These are phyloP conservation scores for Gorsachius magnificus DNA, from an alignment of 2,797 vertebrate genomes.

Conservation along the genomic window DNA sequence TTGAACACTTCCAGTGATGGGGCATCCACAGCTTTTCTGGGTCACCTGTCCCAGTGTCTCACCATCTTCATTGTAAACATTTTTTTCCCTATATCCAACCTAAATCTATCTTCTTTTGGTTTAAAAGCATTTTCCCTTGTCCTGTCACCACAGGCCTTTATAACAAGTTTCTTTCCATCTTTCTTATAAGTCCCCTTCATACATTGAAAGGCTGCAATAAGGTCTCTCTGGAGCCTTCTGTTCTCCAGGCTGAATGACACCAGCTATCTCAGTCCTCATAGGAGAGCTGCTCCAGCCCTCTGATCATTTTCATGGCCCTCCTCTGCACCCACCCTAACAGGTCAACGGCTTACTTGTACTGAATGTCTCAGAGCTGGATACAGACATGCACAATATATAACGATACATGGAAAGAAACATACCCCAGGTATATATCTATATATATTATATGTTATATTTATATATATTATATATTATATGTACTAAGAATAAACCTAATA, in stretches of 20 bases:
- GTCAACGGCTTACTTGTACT: not conserved
- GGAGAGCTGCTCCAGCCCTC: not conserved
- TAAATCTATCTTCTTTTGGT: not conserved
- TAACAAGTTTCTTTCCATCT: not conserved
- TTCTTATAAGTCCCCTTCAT: not conserved
- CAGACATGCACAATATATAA: not conserved
- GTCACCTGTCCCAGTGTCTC: not conserved
- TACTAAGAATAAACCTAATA: not conserved
- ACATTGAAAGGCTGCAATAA: not conserved
- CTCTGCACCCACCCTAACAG: not conserved
- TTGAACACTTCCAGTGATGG: not conserved
- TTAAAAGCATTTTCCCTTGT: rapidly evolving
- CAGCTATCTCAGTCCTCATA: not conserved
- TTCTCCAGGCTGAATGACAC: not conserved
- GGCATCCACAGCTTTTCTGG: not conserved
- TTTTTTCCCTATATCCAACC: rapidly evolving
- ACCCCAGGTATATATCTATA: not conserved
- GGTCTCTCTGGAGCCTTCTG: not conserved
- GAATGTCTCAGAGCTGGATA: not conserved
- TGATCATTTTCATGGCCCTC: not conserved
- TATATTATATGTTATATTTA: not conserved
- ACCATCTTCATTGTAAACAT: not conserved
- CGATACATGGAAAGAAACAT: not conserved
- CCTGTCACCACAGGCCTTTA: not conserved
- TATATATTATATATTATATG: not conserved